phyloP scores from a whole-genome alignment of 2,113 vertebrate species.

The Pseudopipra pipra region DNA sequence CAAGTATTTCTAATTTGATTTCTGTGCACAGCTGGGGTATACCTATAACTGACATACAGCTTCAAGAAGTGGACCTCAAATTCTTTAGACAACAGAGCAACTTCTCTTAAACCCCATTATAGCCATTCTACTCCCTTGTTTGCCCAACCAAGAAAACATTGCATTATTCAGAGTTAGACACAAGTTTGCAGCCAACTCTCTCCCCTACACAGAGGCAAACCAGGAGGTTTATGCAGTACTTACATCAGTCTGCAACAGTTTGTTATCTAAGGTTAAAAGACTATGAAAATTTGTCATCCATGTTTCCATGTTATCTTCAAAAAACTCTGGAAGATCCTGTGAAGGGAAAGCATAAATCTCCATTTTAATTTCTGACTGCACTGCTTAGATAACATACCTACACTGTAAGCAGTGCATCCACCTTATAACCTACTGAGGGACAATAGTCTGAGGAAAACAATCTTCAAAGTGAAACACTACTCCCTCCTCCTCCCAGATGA shows the following conservation, averaged over 20 bases:
- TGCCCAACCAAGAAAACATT: background rate
- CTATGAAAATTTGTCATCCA: constrained; percentile 99
- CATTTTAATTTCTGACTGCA: background rate
- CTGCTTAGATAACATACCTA: background rate
- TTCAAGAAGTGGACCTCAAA: background rate
- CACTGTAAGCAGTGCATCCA: background rate
- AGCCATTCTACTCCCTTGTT: background rate
- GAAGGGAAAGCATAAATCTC: background rate
- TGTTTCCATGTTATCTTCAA: constrained; percentile 99
- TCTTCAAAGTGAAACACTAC: background rate
- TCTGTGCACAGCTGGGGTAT: background rate
- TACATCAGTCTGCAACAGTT: constrained; percentile 95
- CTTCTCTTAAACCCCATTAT: background rate
- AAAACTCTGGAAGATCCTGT: constrained; percentile 98
- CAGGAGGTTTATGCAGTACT: constrained; percentile 62
- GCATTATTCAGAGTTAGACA: background rate
- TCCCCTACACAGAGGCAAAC: background rate
- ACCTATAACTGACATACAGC: background rate
- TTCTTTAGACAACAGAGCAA: background rate
- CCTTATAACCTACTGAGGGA: background rate
- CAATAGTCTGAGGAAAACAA: background rate
- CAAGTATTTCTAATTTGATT: background rate
- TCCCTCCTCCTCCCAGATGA: background rate
- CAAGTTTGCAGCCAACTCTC: background rate
- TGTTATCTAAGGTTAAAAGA: constrained; percentile 95